Evolutionary conservation across 2,797 vertebrate genomes (phyloP), one percentile per base, ranked within the genome.

Genomic region (Darevskia mixta): DNA sequence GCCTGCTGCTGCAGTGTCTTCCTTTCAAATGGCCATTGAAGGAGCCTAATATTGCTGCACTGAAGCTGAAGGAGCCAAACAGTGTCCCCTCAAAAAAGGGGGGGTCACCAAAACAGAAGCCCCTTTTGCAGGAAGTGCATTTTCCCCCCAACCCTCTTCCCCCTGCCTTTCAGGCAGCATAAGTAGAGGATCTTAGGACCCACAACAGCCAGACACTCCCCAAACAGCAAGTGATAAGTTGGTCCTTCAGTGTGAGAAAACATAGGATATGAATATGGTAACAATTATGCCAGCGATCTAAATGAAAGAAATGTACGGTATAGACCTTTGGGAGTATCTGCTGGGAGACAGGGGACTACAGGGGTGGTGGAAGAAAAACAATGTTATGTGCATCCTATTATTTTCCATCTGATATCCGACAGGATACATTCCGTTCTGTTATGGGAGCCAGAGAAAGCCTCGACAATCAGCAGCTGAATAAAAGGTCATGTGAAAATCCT

Each of bases 401-500:
- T 75, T 89, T 85, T 83, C 75, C 32, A 41, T 32, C 43, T 66
- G 55, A 49, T 38, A 20, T 23, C 23, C 41, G 10, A 81, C 69
- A 79, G 11, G 29, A 27, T 77, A 67, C 43, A 41, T 23, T 32
- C n/a, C 13, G 66, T 29, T 49, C n/a, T 73, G 13, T 49, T 55
- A 77, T 27, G 32, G 64, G 80, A 83, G 11, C 55, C 45, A 92
- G 58, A 90, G 87, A 15, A 90, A 88, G 81, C 41, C 41, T 15
- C 61, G 41, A 67, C n/a, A 45, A 41, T 79, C 85, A 49, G 55
- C 78, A 66, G 49, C 86, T 93, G 72, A 64, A 73, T 67, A 67
- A 81, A 85, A 67, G 43, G 29, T 8, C 45, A 84, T 49, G 82
- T 87, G 91, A 87, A 71, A 89, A 69, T 72, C 82, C 80, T 61